These are phyloP conservation scores for Synodontis membranacea DNA, from an alignment of 2,113 vertebrate genomes.

Conservation along the genomic window DNA sequence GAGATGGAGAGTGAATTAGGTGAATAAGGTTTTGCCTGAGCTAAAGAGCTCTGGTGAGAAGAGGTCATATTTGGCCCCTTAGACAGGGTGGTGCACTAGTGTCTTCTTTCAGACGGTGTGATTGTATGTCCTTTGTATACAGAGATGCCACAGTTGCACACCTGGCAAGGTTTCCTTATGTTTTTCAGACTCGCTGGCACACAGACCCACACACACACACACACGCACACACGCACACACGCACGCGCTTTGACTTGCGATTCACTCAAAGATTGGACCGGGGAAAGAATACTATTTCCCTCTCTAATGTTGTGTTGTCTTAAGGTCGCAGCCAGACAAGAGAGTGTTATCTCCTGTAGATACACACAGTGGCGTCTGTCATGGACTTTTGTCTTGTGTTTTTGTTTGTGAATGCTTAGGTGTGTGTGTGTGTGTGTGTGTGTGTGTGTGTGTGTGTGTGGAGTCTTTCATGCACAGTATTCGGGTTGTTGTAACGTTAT, in stretches of 20 bases:
- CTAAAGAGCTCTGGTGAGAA: not conserved
- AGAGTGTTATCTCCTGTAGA: conserved; percentile 21
- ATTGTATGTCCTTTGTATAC: conserved; percentile 7
- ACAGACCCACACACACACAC: not conserved
- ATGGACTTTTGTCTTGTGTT: conserved; percentile 34
- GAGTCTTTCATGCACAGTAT: not conserved
- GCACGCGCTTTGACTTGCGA: not conserved
- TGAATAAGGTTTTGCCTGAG: conserved; percentile 11
- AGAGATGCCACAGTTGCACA: conserved; percentile 17
- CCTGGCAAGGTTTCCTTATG: conserved; percentile 7
- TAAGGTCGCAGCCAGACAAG: conserved; percentile 17
- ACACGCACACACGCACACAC: conserved; percentile 5
- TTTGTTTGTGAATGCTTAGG: conserved; percentile 23
- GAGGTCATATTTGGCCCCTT: conserved; percentile 20
- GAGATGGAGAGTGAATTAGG: not conserved
- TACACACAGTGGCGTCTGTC: conserved; percentile 23
- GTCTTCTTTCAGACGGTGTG: not conserved
- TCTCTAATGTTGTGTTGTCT: conserved; percentile 34
- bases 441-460: conserved; percentile 40
- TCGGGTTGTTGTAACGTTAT: not conserved
- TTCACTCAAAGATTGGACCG: conserved; percentile 21
- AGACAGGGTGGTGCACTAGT: not conserved
- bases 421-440: conserved; percentile 51
- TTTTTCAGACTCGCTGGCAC: conserved; percentile 31
- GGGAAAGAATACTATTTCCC: not conserved